Evolutionary conservation across 2,113 vertebrate species (phyloP).

Genomic region (Mellivora capensis): DNA sequence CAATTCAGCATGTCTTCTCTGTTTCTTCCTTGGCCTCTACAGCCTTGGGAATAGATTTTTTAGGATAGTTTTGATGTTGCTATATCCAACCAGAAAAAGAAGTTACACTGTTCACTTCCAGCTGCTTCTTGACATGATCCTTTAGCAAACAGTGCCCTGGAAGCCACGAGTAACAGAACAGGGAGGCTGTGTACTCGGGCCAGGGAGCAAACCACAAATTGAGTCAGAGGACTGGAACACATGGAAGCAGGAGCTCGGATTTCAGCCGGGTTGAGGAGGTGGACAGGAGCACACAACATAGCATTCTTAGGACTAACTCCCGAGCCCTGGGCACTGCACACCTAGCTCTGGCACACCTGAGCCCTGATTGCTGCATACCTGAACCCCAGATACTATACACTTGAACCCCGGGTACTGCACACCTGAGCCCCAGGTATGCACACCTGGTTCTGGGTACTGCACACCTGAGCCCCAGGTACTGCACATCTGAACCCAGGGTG

Average conservation of each 20-base stretch:
- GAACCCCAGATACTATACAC: neutral
- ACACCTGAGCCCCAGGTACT: neutral
- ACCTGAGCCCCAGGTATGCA: too few relatives aligned
- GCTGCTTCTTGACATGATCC: neutral
- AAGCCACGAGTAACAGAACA: neutral
- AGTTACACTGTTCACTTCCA: neutral
- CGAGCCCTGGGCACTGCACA: neutral
- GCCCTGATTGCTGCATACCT: too few relatives aligned
- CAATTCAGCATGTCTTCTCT: fast-evolving
- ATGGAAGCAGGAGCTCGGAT: fast-evolving
- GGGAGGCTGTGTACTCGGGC: neutral
- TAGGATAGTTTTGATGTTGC: neutral
- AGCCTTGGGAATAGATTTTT: neutral
- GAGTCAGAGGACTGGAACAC: too few relatives aligned
- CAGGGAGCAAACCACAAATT: neutral
- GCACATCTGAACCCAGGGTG: too few relatives aligned
- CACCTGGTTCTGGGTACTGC: too few relatives aligned
- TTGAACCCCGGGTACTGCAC: neutral
- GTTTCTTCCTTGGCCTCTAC: neutral
- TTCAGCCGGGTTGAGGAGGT: neutral
- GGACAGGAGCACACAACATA: fast-evolving
- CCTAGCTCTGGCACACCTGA: too few relatives aligned
- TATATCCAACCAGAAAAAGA: neutral
- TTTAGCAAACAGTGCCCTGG: neutral
- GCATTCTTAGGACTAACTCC: neutral